Base-by-base conservation (phyloP, 2,113 vertebrate species). In the Platysteira castanea region DNA sequence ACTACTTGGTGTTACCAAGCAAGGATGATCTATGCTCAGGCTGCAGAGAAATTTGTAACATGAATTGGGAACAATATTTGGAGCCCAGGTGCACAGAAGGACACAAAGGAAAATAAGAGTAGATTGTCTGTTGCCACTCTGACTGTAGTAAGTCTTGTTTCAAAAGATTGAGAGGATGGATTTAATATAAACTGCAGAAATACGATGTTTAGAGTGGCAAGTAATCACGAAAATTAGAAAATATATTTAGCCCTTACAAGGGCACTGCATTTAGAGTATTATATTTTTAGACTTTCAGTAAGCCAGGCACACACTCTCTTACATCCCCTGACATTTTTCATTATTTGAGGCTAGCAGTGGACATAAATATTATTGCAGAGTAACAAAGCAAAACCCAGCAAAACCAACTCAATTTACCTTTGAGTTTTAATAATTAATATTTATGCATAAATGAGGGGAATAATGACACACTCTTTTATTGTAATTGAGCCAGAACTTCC, bases 201-300 rank as follows among this genome's bases (percentile, higher is more conserved):
- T 85, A 88, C 7, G 42, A 21, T 88, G 89, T 91, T 96, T 91
- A 93, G 85, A 95, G 77, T 87, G 92, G 75, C 83, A 96, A 96
- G 94, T 95, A 69, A 96, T 96, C 81, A 93, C 41, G 70, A 90
- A 96, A 95, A 94, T 94, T 95, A 88, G 95, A 95, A 96, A 96
- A 96, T 92, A 70, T 71, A 88, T 94, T 97, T 97, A 96, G 79
- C 70, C 84, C 81, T 87, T 97, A 90, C 63, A 88, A 78, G 82
- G 93, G 31, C 28, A 39, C 61, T 93, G 59, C 61, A 65, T 96
- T 97, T 96, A 94, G 74, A 92, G 87, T 83, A 47, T 94, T 97
- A 9, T 94, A 82, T 85, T 84, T 93, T 91, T 75, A 69, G 80
- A 50, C 52, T 84, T 53, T 96, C 91, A 59, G 93, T 84, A 94